Conservation (phyloP, 1,140 invertebrate species). For the Andricus grossulariae region DNA sequence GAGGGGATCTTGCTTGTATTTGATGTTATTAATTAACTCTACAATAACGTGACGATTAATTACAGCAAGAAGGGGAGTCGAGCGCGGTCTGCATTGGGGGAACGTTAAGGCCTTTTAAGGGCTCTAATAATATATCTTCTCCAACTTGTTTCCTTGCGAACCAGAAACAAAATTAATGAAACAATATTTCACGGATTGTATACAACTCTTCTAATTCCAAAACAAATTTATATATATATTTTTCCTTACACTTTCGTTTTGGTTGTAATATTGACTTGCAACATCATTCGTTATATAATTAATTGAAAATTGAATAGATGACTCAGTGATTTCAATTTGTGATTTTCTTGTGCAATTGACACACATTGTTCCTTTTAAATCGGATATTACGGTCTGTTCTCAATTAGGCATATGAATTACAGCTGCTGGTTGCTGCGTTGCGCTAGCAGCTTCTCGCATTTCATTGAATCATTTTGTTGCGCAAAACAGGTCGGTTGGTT, state of each 20-base stretch:
- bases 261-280: neutral
- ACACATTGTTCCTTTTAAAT: slow-evolving; percentile 29
- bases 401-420: slow-evolving; percentile 23
- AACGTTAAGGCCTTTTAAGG: slow-evolving; percentile 28
- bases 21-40: slow-evolving; percentile 30
- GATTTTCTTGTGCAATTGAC: slow-evolving; percentile 29
- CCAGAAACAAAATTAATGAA: slow-evolving; percentile 26
- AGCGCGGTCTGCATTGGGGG: slow-evolving; percentile 19
- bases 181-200: slow-evolving; percentile 13
- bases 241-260: too few relatives aligned
- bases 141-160: slow-evolving; percentile 22
- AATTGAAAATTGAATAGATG: neutral
- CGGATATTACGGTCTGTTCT: slow-evolving; percentile 11
- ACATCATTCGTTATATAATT: neutral
- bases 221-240: neutral
- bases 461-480: slow-evolving; percentile 27
- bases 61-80: slow-evolving; percentile 3
- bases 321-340: slow-evolving; percentile 17
- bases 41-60: slow-evolving; percentile 32
- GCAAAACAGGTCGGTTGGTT: slow-evolving; percentile 13
- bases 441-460: slow-evolving; percentile 27
- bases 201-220: slow-evolving; percentile 5
- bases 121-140: slow-evolving; percentile 26
- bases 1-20: slow-evolving; percentile 21
- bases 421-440: neutral